phyloP scores from a whole-genome alignment of 1,140 invertebrate species.

The Procambarus virginalis region DNA sequence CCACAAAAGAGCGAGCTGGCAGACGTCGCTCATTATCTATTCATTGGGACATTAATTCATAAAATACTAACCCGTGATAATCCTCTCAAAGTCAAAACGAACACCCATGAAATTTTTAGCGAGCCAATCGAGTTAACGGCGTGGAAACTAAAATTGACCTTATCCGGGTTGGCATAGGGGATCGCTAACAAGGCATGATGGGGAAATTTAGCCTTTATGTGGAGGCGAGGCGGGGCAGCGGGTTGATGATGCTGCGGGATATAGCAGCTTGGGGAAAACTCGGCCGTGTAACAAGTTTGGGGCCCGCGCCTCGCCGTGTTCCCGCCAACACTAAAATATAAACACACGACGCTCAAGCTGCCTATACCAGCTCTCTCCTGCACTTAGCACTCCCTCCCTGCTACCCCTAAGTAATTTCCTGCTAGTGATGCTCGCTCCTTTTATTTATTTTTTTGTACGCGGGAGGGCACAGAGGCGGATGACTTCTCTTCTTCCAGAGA shows the following conservation, averaged over 20 bases:
- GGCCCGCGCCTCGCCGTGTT: background rate
- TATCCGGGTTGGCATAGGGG: constrained; percentile 49
- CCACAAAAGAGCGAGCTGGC: background rate
- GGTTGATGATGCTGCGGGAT: constrained; percentile 19
- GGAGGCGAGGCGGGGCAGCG: background rate
- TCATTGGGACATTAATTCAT: constrained; percentile 52
- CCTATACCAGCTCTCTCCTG: too few relatives aligned
- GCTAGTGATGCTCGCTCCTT: too few relatives aligned
- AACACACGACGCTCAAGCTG: too few relatives aligned
- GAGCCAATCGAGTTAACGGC: constrained; percentile 53
- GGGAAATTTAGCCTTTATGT: constrained; percentile 57
- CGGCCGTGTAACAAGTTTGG: constrained; percentile 13
- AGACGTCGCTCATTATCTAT: constrained; percentile 14
- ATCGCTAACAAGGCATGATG: constrained; percentile 56
- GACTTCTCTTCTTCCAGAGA: too few relatives aligned
- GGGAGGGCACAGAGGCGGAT: too few relatives aligned
- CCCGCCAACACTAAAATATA: too few relatives aligned
- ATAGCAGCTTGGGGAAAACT: constrained; percentile 31
- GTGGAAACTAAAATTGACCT: constrained; percentile 59
- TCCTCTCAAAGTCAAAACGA: constrained; percentile 22
- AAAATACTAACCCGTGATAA: constrained; percentile 27
- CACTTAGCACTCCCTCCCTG: too few relatives aligned
- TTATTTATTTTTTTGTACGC: too few relatives aligned
- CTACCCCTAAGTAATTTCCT: too few relatives aligned
- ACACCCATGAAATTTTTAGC: constrained; percentile 20